Conservation (phyloP, 2,888 invertebrate species). For the Apotomis turbidana region DNA sequence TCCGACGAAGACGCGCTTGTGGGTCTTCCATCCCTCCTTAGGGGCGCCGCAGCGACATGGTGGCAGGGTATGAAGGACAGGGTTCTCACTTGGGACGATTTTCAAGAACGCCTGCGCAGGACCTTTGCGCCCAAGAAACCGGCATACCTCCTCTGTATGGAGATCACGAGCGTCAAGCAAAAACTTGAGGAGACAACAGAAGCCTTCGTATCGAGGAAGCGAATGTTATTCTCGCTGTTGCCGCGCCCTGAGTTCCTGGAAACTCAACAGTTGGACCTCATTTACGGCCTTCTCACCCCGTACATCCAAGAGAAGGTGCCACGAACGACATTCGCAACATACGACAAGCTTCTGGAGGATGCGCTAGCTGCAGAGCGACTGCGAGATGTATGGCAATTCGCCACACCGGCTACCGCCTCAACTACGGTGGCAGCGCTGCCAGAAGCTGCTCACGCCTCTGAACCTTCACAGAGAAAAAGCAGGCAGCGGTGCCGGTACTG, state of each 20-base stretch:
- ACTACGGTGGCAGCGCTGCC: background rate
- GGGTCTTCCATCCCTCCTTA: too few relatives aligned
- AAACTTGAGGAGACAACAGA: slow-evolving; percentile 5
- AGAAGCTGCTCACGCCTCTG: background rate
- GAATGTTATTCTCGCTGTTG: slow-evolving; percentile 2
- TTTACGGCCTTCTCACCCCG: slow-evolving; percentile 3
- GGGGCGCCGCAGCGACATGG: background rate
- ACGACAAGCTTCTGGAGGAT: background rate
- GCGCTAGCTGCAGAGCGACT: slow-evolving; percentile 3
- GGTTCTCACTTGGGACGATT: background rate
- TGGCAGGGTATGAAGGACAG: background rate
- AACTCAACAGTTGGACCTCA: slow-evolving; percentile 1
- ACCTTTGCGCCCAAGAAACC: slow-evolving; percentile 14
- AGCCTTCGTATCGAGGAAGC: slow-evolving; percentile 6
- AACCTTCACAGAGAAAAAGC: background rate
- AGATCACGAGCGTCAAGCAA: background rate
- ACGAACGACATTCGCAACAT: background rate
- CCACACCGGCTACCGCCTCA: background rate
- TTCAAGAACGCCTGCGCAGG: slow-evolving; percentile 8
- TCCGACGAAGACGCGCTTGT: too few relatives aligned
- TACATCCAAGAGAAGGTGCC: slow-evolving; percentile 10
- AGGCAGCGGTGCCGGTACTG: slow-evolving; percentile 14
- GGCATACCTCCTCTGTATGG: background rate
- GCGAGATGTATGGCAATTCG: background rate
- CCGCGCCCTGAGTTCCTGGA: background rate